These are phyloP conservation scores for Bombus fervidus DNA, from an alignment of 1,140 invertebrate genomes.

Conservation along the genomic window DNA sequence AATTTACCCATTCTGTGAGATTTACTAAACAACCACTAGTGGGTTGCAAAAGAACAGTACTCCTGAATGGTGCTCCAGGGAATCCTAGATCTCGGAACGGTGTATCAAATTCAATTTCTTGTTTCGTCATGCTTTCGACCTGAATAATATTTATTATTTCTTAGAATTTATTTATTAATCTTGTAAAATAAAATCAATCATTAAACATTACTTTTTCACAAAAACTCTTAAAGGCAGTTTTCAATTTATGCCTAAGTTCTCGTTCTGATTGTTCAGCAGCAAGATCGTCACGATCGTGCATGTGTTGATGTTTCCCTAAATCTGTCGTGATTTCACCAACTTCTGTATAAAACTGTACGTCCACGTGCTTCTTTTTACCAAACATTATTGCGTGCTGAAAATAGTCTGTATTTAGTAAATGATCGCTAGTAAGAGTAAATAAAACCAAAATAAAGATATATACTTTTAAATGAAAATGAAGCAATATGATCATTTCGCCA, in stretches of 20 bases:
- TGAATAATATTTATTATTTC: constrained; percentile 58
- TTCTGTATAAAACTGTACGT: constrained; percentile 99
- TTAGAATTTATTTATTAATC: not conserved
- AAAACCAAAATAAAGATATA: constrained; percentile 26
- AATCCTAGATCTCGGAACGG: constrained; percentile 99
- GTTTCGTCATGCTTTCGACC: constrained; percentile 97
- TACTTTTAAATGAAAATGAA: constrained; percentile 99
- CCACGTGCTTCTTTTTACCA: constrained; percentile 99
- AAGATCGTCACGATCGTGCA: constrained; percentile 99
- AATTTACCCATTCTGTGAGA: constrained; percentile 95
- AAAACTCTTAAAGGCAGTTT: constrained; percentile 98
- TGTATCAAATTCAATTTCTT: constrained; percentile 99
- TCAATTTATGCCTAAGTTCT: constrained; percentile 97
- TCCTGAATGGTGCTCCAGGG: constrained; percentile 98
- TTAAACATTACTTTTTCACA: constrained; percentile 91
- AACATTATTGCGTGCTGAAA: constrained; percentile 97
- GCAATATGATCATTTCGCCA: constrained; percentile 99
- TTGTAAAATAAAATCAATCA: not conserved
- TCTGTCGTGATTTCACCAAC: constrained; percentile 99
- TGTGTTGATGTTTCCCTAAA: constrained; percentile 99
- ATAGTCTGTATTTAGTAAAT: constrained; percentile 10
- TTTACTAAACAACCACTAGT: constrained; percentile 98
- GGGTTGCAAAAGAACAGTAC: constrained; percentile 97
- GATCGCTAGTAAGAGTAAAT: not conserved
- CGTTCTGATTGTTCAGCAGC: constrained; percentile 99